A percentile compares a stretch with the other conserved stretches of the same genome.
phyloP scores from a whole-genome alignment of 2,113 vertebrate genomes.

The Plecturocebus donacophilus region DNA sequence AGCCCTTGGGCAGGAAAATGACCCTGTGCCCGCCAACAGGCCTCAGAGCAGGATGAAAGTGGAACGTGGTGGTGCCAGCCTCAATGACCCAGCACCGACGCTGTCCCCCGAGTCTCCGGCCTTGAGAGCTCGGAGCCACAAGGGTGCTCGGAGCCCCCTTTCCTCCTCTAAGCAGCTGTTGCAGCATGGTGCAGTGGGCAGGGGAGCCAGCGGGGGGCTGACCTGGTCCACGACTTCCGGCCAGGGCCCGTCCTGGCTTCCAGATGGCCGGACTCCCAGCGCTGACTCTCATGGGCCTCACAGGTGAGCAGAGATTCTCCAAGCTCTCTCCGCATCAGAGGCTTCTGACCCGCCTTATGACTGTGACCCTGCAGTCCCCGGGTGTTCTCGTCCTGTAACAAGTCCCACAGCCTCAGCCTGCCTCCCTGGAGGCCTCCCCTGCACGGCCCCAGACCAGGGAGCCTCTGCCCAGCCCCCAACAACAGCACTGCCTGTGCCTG shows the following conservation, averaged over 20 bases:
- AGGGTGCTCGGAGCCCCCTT: fast-evolving
- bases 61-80: not conserved
- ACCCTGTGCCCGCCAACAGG: fast-evolving
- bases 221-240: not conserved
- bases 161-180: not conserved
- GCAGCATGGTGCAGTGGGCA: fast-evolving
- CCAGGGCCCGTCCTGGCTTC: not conserved
- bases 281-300: not conserved
- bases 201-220: not conserved
- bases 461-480: not conserved
- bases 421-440: not conserved
- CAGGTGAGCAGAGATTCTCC: no score
- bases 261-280: no score
- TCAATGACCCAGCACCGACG: not conserved
- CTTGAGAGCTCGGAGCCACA: fast-evolving
- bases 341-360: not conserved
- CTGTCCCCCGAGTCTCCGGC: not conserved
- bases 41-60: not conserved
- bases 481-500: not conserved
- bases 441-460: no score
- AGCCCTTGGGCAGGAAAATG: not conserved
- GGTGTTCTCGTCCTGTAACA: fast-evolving
- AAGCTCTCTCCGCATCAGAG: not conserved
- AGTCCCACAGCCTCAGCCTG: not conserved
- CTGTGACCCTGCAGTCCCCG: fast-evolving